Percentiles rank a stretch among this genome's conserved stretches.
phyloP scores from a whole-genome alignment of 2,888 invertebrate genomes.

The Drosophila neotestacea region DNA sequence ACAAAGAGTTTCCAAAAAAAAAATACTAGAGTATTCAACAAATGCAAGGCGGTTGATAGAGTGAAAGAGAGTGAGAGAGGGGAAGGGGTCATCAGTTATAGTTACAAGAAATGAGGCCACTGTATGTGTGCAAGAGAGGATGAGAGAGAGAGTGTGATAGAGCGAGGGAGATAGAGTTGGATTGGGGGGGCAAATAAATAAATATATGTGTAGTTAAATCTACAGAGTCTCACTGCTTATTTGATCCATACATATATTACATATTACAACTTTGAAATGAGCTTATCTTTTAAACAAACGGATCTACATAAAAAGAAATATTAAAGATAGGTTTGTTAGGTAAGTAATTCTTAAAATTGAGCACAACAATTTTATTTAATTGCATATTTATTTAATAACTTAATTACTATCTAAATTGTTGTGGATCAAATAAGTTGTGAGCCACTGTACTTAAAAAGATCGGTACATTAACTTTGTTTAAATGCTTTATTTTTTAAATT shows the following conservation, averaged over 20 bases:
- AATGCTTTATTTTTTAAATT: neutral
- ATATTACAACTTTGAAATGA: no score
- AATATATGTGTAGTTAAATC: neutral
- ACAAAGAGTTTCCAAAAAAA: constrained; percentile 31
- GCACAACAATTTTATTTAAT: no score
- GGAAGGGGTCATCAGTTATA: constrained; percentile 14
- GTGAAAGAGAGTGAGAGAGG: no score
- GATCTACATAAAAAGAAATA: no score
- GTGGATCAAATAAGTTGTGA: no score
- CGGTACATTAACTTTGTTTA: neutral
- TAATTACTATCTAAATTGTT: no score
- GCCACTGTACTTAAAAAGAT: constrained; percentile 3
- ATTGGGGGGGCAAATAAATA: constrained; percentile 4
- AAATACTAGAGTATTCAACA: neutral
- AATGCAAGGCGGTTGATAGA: constrained; percentile 16
- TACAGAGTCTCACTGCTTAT: no score
- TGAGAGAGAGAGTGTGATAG: neutral
- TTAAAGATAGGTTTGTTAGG: no score
- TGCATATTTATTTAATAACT: no score
- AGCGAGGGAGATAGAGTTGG: constrained; percentile 7
- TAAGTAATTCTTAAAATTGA: no score
- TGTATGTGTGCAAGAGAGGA: constrained; percentile 4
- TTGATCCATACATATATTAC: no score
- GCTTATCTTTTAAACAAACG: no score
- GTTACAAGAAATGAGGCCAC: constrained; percentile 36